A percentile compares a stretch with the other conserved stretches of the same genome.
These are phyloP conservation scores for Norana najaformis DNA, from an alignment of 2,888 invertebrate species.

Conservation along the genomic window DNA sequence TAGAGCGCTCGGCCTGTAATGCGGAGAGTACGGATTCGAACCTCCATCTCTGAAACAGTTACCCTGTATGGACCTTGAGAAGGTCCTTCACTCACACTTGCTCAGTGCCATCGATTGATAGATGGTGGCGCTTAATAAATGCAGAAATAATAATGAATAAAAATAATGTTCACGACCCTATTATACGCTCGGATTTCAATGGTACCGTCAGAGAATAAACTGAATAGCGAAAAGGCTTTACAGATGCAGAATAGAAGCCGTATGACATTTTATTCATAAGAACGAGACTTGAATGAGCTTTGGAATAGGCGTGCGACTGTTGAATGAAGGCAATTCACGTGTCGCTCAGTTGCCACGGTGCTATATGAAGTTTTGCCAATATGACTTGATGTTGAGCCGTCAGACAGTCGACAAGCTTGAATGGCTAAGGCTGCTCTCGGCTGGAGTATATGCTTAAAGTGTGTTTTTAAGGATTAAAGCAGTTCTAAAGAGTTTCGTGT, in stretches of 20 bases:
- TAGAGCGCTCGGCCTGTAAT: too few relatives aligned
- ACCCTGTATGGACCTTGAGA: too few relatives aligned
- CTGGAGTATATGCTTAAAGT: neutral
- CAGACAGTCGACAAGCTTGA: neutral
- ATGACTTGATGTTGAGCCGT: neutral
- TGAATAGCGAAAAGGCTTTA: neutral
- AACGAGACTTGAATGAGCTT: neutral
- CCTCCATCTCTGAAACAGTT: too few relatives aligned
- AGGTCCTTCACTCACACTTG: too few relatives aligned
- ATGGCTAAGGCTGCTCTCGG: neutral
- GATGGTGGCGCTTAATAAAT: too few relatives aligned
- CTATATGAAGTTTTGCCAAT: neutral
- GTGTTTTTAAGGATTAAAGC: neutral
- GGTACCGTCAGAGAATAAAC: neutral
- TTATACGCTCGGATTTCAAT: neutral
- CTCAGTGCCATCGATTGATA: too few relatives aligned
- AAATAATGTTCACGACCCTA: too few relatives aligned
- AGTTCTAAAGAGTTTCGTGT: neutral
- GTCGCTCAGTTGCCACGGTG: neutral
- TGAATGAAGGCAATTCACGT: neutral
- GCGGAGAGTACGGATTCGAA: too few relatives aligned
- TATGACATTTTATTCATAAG: neutral
- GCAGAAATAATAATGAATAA: too few relatives aligned
- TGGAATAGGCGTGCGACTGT: neutral
- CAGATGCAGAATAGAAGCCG: neutral